A percentile compares a stretch with the other conserved stretches of the same genome.
These are phyloP conservation scores for Typhlichthys eigenmanni DNA, from an alignment of 2,797 vertebrate genomes.

Conservation along the genomic window DNA sequence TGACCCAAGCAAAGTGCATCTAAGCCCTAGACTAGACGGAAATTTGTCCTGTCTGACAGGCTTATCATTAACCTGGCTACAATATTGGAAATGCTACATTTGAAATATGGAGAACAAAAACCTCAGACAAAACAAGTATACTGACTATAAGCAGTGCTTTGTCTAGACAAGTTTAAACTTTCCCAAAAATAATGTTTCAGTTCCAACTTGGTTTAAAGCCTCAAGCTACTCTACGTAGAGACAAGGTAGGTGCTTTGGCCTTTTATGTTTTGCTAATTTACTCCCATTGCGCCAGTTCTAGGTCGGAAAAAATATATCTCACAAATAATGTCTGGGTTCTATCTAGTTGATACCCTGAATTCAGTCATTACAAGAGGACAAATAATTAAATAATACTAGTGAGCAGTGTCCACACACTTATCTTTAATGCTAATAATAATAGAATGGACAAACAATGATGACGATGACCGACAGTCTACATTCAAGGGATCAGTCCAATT, in stretches of 20 bases:
- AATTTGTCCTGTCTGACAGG: slow-evolving; percentile 67
- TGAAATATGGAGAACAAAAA: slow-evolving; percentile 35
- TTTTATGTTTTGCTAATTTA: slow-evolving; percentile 6
- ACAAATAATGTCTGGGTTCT: slow-evolving; percentile 27
- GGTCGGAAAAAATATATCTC: not conserved
- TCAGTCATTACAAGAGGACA: slow-evolving; percentile 32
- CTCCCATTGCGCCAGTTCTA: slow-evolving; percentile 10
- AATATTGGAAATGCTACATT: slow-evolving; percentile 48
- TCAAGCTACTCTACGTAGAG: slow-evolving; percentile 10
- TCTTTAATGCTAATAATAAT: slow-evolving; percentile 31
- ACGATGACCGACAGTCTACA: slow-evolving; percentile 46
- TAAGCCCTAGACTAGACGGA: slow-evolving; percentile 56
- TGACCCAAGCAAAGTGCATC: slow-evolving; percentile 12
- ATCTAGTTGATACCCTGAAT: slow-evolving; percentile 16
- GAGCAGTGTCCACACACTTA: slow-evolving; percentile 44
- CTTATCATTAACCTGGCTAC: slow-evolving; percentile 63
- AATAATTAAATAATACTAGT: slow-evolving; percentile 30
- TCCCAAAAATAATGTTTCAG: slow-evolving; percentile 32
- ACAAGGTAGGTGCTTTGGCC: slow-evolving; percentile 7
- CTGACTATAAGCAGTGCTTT: slow-evolving; percentile 31
- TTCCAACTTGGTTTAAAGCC: slow-evolving; percentile 10
- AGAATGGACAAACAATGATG: slow-evolving; percentile 38
- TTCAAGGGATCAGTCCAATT: slow-evolving; percentile 52
- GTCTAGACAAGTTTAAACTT: slow-evolving; percentile 41
- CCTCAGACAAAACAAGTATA: slow-evolving; percentile 15